phyloP scores from a whole-genome alignment of 2,113 vertebrate species.

The Malurus cyaneus region DNA sequence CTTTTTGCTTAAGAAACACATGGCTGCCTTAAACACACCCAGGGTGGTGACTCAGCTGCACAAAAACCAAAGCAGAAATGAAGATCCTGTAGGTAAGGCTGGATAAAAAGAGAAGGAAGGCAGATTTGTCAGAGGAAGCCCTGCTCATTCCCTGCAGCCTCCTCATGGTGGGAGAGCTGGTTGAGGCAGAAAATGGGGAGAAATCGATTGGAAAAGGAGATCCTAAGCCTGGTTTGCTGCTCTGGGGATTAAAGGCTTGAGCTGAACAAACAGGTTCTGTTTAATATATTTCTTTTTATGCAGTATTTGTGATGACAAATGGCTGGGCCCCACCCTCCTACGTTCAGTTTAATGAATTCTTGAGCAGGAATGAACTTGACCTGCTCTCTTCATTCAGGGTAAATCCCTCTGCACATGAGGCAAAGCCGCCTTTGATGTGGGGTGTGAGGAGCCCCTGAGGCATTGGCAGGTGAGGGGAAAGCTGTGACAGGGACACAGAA shows the following conservation, averaged over 20 bases:
- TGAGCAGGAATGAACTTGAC: constrained; percentile 64
- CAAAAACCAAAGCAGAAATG: constrained; percentile 11
- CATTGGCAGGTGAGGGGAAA: neutral
- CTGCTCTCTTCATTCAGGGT: neutral
- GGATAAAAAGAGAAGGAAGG: neutral
- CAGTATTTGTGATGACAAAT: constrained; percentile 56
- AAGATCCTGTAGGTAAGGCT: neutral
- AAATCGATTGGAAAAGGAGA: neutral
- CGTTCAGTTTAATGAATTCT: constrained; percentile 39
- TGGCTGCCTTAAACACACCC: neutral
- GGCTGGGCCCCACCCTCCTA: constrained; percentile 46
- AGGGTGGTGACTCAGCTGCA: neutral
- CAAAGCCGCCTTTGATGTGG: neutral
- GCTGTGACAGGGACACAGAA: neutral
- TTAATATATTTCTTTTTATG: constrained; percentile 4
- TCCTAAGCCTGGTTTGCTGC: neutral
- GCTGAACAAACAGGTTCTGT: constrained; percentile 52
- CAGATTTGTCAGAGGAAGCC: neutral
- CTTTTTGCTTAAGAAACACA: neutral
- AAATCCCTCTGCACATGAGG: neutral
- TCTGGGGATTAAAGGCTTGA: constrained; percentile 13
- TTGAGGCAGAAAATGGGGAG: neutral
- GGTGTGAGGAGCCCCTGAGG: neutral
- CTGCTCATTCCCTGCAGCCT: neutral
- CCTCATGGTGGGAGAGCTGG: neutral